Evolutionary conservation across 2,797 vertebrate species (phyloP).

Genomic region (Xiphophorus birchmanni): DNA sequence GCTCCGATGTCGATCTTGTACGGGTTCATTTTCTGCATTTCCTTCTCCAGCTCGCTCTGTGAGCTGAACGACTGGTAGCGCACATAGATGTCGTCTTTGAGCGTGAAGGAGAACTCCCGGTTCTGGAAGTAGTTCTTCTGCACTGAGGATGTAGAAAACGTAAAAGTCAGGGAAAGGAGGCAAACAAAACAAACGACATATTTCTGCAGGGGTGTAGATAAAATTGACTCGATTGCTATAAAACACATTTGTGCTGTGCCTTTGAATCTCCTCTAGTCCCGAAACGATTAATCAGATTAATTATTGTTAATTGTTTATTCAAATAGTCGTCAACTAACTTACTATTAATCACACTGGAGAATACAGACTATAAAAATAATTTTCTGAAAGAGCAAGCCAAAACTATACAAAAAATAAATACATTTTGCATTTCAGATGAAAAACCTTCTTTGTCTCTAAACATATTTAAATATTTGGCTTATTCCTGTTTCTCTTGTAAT

Average conservation of each 20-base stretch:
- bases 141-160: constrained; percentile 70
- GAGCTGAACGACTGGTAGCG: constrained; percentile 93
- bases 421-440: no score
- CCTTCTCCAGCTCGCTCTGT: constrained; percentile 92
- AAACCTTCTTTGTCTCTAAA: no score
- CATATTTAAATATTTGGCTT: not conserved
- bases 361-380: no score
- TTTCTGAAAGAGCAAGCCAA: no score
- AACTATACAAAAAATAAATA: no score
- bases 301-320: not conserved
- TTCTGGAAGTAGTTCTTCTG: constrained; percentile 93
- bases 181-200: not conserved
- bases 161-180: not conserved
- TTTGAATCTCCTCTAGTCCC: not conserved
- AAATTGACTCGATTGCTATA: not conserved
- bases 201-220: not conserved
- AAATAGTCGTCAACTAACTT: not conserved
- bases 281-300: not conserved
- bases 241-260: not conserved
- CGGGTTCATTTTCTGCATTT: constrained; percentile 93
- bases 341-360: no score
- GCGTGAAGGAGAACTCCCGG: constrained; percentile 95
- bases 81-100: constrained; percentile 95
- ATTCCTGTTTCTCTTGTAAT: not conserved
- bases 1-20: constrained; percentile 97